Evolutionary conservation across 2,113 vertebrate genomes (phyloP), one percentile per base, ranked within the genome.

Genomic region (Diglossa brunneiventris): DNA sequence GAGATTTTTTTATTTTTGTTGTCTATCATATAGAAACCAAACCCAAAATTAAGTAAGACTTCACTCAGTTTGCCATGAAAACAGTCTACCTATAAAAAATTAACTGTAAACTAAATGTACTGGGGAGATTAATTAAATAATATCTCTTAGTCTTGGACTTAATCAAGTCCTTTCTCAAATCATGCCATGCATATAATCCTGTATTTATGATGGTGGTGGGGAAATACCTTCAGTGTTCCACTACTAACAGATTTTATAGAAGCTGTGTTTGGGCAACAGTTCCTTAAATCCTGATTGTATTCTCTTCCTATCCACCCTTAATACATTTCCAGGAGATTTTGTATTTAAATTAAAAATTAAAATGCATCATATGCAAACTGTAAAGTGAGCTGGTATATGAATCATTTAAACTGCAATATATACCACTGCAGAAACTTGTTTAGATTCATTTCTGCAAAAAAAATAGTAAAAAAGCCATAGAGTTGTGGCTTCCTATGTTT

Each of bases 261-360:
- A 88, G 15, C 12, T 83, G 47, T 61, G 35, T 64, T 81, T 80
- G 84, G 64, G 72, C 72, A 77, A 33, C 46, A 47, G 6, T 10
- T 93, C 33, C 47, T 70, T 19, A 86, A 69, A 88, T 70, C 33
- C 31, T 77, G 39, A 52, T 31, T 59, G 4, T 31, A 55, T 62
- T 80, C 4, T 70, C 14, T 67, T 80, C 11, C 47, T 77, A 66
- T 42, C 8, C 18, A 50, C 39, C 31, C 55, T 14, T 63, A 70
- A 35, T 67, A 44, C 8, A 7, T 13, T 86, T 23, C 47, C 50
- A 70, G 59, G 42, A 80, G 31, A 7, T 6, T 91, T 55, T 63
- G 10, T 80, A 55, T 83, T 87, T 83, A 91, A 93, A 83, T 94
- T 90, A 88, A 94, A 95, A 94, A 88, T 68, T 26, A 86, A 78